Evolutionary conservation across 2,797 vertebrate genomes (phyloP).

Genomic region (Poeciliopsis gracilis): DNA sequence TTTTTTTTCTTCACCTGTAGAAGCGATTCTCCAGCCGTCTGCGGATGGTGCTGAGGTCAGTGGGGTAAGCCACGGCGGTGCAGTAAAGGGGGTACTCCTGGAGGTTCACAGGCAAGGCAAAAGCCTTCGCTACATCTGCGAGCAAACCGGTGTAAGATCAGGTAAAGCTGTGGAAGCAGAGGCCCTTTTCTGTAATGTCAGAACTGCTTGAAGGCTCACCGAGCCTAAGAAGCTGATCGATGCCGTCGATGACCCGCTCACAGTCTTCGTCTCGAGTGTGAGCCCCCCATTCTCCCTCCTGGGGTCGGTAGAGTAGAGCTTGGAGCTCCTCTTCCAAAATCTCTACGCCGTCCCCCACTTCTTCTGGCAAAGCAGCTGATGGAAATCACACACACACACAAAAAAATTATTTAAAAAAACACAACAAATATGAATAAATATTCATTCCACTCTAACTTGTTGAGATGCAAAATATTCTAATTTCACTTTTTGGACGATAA

Average conservation of each 20-base stretch:
- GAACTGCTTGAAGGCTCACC: conserved; percentile 75
- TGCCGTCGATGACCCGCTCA: conserved; percentile 89
- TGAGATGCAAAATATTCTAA: background rate
- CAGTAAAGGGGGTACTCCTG: conserved; percentile 95
- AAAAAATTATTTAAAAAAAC: background rate
- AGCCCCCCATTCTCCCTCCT: conserved; percentile 96
- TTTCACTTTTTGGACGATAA: background rate
- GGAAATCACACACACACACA: background rate
- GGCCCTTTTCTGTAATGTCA: background rate
- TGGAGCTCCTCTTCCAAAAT: conserved; percentile 92
- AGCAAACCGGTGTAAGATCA: conserved; percentile 14
- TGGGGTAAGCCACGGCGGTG: conserved; percentile 94
- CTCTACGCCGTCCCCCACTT: conserved; percentile 92
- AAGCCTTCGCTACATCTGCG: conserved; percentile 92
- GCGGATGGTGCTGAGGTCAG: conserved; percentile 94
- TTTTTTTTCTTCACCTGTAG: conserved; percentile 84
- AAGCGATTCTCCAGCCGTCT: conserved; percentile 94
- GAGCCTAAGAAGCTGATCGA: conserved; percentile 91
- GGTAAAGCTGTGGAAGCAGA: background rate
- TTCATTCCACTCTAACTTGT: background rate
- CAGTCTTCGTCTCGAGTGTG: conserved; percentile 94
- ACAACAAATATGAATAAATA: background rate
- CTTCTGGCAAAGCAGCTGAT: conserved; percentile 90
- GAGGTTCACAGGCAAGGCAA: conserved; percentile 92
- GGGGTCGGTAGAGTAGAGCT: conserved; percentile 90